phyloP scores from a whole-genome alignment of 2,888 invertebrate genomes.

The Pediacus dermestoides region DNA sequence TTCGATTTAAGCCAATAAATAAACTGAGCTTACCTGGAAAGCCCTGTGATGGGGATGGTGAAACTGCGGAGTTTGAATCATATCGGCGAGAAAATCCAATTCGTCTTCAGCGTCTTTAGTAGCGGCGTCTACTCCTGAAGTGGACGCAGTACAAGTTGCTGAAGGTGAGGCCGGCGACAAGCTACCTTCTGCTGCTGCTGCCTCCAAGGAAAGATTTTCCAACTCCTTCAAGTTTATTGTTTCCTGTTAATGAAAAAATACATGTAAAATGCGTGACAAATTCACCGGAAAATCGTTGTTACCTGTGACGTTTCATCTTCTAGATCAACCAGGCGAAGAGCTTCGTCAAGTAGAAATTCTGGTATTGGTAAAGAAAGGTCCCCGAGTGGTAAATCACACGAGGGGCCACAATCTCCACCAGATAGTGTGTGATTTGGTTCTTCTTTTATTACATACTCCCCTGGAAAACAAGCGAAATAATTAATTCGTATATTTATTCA shows the following conservation, averaged over 20 bases:
- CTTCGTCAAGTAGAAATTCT: constrained; percentile 69
- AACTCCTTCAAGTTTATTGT: constrained; percentile 40
- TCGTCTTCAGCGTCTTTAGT: constrained; percentile 48
- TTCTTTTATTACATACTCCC: constrained; percentile 59
- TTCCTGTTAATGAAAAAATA: constrained; percentile 30
- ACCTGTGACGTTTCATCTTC: constrained; percentile 59
- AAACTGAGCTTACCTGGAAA: constrained; percentile 32
- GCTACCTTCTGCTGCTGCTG: no score
- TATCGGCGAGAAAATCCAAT: constrained; percentile 54
- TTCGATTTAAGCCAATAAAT: constrained; percentile 1
- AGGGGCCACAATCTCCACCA: constrained; percentile 48
- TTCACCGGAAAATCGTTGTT: constrained; percentile 16
- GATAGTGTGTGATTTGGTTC: constrained; percentile 39
- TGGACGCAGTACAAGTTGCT: no score
- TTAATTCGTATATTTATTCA: no score
- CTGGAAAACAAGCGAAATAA: no score
- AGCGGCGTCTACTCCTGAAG: constrained; percentile 23
- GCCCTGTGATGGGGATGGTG: constrained; percentile 62
- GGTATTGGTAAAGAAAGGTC: constrained; percentile 53
- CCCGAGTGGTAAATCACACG: constrained; percentile 56
- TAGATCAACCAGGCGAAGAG: constrained; percentile 69
- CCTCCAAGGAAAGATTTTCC: constrained; percentile 35
- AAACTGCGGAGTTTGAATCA: constrained; percentile 64
- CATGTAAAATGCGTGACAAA: neutral
- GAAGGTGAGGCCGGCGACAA: no score